Evolutionary conservation across 1,140 invertebrate species (phyloP), one percentile per base, ranked within the genome.

Genomic region (Arctopsyche grandis): DNA sequence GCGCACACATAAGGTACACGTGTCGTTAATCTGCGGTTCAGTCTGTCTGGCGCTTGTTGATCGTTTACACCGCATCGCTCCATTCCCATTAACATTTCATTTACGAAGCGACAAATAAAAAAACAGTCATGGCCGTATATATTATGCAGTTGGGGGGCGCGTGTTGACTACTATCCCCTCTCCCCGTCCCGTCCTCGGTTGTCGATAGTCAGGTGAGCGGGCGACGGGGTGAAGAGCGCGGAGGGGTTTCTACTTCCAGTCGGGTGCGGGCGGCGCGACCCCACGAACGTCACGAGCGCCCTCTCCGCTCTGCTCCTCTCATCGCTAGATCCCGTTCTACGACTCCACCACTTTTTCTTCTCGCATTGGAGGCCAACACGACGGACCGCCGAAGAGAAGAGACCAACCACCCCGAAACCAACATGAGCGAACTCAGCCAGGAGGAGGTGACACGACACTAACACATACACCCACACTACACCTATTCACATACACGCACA

Each of bases 401-500:
- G n/a, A 14, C 48, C 14, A 9, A n/a, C n/a, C n/a, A n/a, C n/a
- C n/a, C n/a, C n/a, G n/a, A n/a, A n/a, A n/a, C n/a, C 24, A 29
- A 19, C 81, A 93, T 94, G 92, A 94, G 92, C 89, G 93, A 93
- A 89, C 87, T 93, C 80, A 93, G 91, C 85, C 93, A 93, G 85
- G 93, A 94, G 86, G 93, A 94, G 90, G 93, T 94, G 86, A 90
- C 85, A 48, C 52, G 56, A 22, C n/a, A n/a, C n/a, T n/a, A n/a
- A n/a, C n/a, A n/a, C n/a, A 38, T 19, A 22, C 14, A 12, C 56
- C 7, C 9, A 4, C 21, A 10, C 63, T 43, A 5, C 43, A 43
- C 24, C 3, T 16, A 10, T 43, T 69, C 66, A 19, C 38, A 9
- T 38, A 9, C 66, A 16, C 66, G 4, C 7, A 46, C 69, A n/a